Evolutionary conservation across 1,140 invertebrate species (phyloP), one percentile per base, ranked within the genome.

Genomic region (Philaenus spumarius): DNA sequence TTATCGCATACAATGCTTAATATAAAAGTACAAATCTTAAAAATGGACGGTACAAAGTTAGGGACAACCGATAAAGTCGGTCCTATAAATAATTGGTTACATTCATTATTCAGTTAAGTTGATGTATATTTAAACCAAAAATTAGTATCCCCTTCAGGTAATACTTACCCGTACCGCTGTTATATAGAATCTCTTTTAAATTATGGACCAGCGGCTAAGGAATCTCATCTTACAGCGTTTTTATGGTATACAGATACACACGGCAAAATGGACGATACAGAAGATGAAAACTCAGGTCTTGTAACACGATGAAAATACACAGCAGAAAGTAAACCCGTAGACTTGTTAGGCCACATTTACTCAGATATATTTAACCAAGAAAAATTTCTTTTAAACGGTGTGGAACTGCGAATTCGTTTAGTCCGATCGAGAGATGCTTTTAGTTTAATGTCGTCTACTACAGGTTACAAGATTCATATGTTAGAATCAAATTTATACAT

Each of bases 341-440:
- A 23, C 19, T 5, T 47, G 43, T 3, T 51, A n/a, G 55, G 55
- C 5, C 55, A 48, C 35, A n/a, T 58, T 20, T 45, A 58, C 19
- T 24, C 14, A 12, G 55, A 58, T 26, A 9, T 51, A 26, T 73
- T 74, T 55, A 72, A 73, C 63, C 69, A 71, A 59, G 67, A 69
- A 52, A 69, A 72, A 58, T 71, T 71, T 66, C 61, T 73, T 19
- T 52, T 72, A 14, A 73, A 72, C 60, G 69, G 72, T 43, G 69
- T 75, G 23, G 67, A 73, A 58, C 66, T 73, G 62, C 22, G 66
- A 35, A 15, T 74, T n/a, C 66, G 68, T 40, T 55, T 73, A 15
- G 61, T 71, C 11, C 55, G 70, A 9, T 68, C 66, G n/a, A 63
- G 65, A 54, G 67, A 71, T 58, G 46, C 59, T 6, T 74, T 73